phyloP scores from a whole-genome alignment of 2,888 invertebrate genomes.

The Chrysolina haemoptera region DNA sequence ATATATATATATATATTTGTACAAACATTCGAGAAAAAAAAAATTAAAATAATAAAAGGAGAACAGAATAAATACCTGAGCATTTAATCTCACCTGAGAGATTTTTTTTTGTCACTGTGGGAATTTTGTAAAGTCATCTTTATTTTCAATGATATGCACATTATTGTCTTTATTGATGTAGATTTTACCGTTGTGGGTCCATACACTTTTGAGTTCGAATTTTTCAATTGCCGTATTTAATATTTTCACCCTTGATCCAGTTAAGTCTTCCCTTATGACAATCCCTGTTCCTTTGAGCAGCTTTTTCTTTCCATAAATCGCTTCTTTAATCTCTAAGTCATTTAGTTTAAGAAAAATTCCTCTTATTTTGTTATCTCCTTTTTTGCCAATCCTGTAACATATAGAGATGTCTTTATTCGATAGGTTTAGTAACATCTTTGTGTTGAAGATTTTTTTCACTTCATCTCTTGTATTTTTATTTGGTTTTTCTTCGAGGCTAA shows the following conservation, averaged over 20 bases:
- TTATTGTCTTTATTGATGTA: constrained; percentile 19
- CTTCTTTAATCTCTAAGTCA: not conserved
- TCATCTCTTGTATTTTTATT: constrained; percentile 28
- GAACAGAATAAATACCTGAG: not conserved
- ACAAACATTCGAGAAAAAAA: too few species aligned
- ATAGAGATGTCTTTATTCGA: not conserved
- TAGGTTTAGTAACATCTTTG: constrained; percentile 17
- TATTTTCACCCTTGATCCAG: not conserved
- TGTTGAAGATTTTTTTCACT: constrained; percentile 17
- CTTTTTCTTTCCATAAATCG: not conserved
- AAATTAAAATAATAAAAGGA: not conserved
- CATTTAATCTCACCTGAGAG: not conserved
- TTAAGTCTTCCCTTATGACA: not conserved
- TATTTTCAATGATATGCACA: constrained; percentile 13
- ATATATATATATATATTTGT: not conserved
- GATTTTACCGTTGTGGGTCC: constrained; percentile 18
- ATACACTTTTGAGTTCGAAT: constrained; percentile 11
- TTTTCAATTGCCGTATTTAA: not conserved
- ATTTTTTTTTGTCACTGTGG: not conserved
- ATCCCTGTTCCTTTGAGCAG: not conserved
- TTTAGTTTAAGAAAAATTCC: not conserved
- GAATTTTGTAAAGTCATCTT: not conserved
- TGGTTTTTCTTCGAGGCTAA: constrained; percentile 27
- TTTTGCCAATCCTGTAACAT: not conserved
- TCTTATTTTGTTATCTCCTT: not conserved